These are phyloP conservation scores for Tringa solitaria DNA, from an alignment of 2,113 vertebrate genomes.

Conservation along the genomic window DNA sequence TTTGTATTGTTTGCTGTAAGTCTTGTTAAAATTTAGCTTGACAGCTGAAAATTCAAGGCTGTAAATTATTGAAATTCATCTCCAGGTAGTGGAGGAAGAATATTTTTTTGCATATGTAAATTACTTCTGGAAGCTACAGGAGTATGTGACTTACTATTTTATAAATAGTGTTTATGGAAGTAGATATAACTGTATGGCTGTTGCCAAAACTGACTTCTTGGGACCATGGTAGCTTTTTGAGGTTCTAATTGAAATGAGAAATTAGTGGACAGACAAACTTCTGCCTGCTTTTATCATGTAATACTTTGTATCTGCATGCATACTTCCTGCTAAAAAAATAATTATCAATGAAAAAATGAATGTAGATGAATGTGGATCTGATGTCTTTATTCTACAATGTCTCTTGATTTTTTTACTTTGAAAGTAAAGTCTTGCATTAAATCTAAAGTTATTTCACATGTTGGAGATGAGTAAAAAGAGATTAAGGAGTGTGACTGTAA, in stretches of 20 bases:
- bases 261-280: neutral
- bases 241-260: neutral
- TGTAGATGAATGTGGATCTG: neutral
- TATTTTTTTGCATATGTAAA: neutral
- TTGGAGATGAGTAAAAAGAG: neutral
- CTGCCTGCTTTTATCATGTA: neutral
- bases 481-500: neutral
- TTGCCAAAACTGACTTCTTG: neutral
- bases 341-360: neutral
- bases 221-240: neutral
- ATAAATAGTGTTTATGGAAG: neutral
- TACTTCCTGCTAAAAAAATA: neutral
- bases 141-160: neutral
- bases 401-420: neutral
- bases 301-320: fast-evolving
- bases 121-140: neutral
- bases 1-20: neutral
- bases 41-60: neutral
- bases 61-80: neutral
- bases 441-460: neutral
- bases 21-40: neutral
- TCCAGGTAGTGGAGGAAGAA: neutral
- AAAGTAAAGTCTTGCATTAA: neutral
- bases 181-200: neutral
- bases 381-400: neutral